Base-by-base conservation (phyloP, 2,113 vertebrate genomes). In the Platycercus adscitus region DNA sequence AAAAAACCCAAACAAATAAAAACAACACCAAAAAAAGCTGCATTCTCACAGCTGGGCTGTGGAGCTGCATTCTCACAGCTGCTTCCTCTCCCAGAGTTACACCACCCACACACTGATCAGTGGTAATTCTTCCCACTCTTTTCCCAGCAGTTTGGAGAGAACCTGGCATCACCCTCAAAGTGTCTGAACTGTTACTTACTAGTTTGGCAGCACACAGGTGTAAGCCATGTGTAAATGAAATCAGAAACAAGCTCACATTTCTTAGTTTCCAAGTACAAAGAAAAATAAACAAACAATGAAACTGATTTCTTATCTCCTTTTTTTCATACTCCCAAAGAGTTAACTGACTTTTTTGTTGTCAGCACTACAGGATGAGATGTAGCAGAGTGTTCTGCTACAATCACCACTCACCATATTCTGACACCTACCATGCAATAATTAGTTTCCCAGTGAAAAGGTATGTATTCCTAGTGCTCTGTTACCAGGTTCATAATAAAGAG, bases 31-130 rank as follows among this genome's bases (percentile, higher is more conserved):
- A 46, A 53, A 72, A 76, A 46, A 93, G 72, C 41, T 61, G 53
- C 46, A 58, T 83, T 93, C 17, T 41, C 16, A 35, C 66, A 73
- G 35, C 35, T 37, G 35, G 35, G 35, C 35, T 37, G 35, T 37
- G 35, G 35, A 37, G 35, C 35, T 37, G 35, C 35, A 37, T 37
- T 37, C 8, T 37, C 35, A 37, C 75, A 86, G 92, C 82, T 80
- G 80, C 79, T 91, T 93, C 85, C 90, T 91, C 28, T 94, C 79
- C 53, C 75, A 13, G 71, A 80, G 71, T 46, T 55, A 50, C 20
- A 52, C 47, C 64, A 77, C 86, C 60, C 91, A 81, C 44, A 2
- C 60, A 58, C 1, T 25, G 25, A 61, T 31, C 39, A 63, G 44
- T 50, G 37, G 37, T 10, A 73, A 47, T 46, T 73, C 80, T 78